These are phyloP conservation scores for Drosophila serrata DNA, from an alignment of 1,140 invertebrate genomes.

Conservation along the genomic window DNA sequence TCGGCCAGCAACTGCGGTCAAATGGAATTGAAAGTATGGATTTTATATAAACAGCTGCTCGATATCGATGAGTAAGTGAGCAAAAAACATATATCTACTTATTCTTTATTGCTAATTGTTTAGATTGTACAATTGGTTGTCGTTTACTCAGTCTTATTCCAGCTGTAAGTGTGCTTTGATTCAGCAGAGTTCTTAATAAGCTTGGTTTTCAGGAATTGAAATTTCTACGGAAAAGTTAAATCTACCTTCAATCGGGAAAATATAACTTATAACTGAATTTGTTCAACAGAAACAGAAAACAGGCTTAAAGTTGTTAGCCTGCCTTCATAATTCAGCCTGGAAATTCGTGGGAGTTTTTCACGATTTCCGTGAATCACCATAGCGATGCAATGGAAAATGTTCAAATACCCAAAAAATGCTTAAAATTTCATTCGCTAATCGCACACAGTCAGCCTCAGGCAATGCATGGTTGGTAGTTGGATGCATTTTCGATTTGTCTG, in stretches of 20 bases:
- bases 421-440: conserved; percentile 18
- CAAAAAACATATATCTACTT: neutral
- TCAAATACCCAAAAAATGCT: neutral
- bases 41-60: conserved; percentile 27
- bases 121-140: conserved; percentile 4
- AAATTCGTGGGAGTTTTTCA: neutral
- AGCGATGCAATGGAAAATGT: neutral
- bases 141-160: neutral
- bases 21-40: neutral
- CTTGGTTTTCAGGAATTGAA: neutral
- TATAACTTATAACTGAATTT: too few species aligned
- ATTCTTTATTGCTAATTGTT: neutral
- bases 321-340: neutral
- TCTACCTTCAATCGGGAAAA: too few species aligned
- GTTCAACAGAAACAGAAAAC: neutral
- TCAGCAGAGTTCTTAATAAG: neutral
- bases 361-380: conserved; percentile 1
- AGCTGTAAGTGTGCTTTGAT: neutral
- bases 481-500: conserved; percentile 5
- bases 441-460: neutral
- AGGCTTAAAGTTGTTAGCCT: neutral
- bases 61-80: neutral
- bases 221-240: neutral
- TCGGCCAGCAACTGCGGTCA: conserved; percentile 18
- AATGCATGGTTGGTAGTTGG: neutral